phyloP scores from a whole-genome alignment of 2,888 invertebrate genomes.

The Eupeodes latifasciatus region DNA sequence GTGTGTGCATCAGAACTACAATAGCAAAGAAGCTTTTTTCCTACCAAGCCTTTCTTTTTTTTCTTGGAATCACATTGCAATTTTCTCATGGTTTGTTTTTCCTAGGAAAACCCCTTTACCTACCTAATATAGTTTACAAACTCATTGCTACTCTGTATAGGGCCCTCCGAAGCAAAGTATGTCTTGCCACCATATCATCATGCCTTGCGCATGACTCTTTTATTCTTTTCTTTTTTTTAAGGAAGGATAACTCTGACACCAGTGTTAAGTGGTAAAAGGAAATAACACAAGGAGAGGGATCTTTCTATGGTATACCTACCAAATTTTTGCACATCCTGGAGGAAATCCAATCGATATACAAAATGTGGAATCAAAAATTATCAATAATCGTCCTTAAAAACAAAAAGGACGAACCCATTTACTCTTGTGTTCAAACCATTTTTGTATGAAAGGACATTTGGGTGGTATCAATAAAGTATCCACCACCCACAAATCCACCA shows the following conservation, averaged over 20 bases:
- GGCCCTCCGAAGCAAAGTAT: constrained; percentile 6
- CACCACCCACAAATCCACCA: not conserved
- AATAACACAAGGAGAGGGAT: constrained; percentile 42
- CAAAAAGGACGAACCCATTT: not conserved
- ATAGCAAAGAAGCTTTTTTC: constrained; percentile 27
- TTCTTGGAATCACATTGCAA: constrained; percentile 29
- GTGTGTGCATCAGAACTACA: constrained; percentile 10
- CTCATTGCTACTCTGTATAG: not conserved
- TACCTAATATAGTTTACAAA: not conserved
- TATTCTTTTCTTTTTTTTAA: constrained; percentile 19
- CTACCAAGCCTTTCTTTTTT: not conserved
- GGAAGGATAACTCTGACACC: constrained; percentile 64
- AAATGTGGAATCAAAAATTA: constrained; percentile 22
- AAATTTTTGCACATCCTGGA: constrained; percentile 57
- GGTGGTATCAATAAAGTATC: not conserved
- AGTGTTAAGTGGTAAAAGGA: constrained; percentile 70
- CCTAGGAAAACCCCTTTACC: constrained; percentile 25
- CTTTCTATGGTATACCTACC: constrained; percentile 63
- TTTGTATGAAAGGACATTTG: not conserved
- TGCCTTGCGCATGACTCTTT: constrained; percentile 65
- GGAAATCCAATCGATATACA: constrained; percentile 66
- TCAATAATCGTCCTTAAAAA: not conserved
- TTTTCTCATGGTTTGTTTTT: not conserved
- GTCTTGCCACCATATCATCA: not conserved
- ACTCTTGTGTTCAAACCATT: not conserved